Evolutionary conservation across 2,113 vertebrate genomes (phyloP), one percentile per base, ranked within the genome.

Genomic region (Pseudolaguvia tuberculata): DNA sequence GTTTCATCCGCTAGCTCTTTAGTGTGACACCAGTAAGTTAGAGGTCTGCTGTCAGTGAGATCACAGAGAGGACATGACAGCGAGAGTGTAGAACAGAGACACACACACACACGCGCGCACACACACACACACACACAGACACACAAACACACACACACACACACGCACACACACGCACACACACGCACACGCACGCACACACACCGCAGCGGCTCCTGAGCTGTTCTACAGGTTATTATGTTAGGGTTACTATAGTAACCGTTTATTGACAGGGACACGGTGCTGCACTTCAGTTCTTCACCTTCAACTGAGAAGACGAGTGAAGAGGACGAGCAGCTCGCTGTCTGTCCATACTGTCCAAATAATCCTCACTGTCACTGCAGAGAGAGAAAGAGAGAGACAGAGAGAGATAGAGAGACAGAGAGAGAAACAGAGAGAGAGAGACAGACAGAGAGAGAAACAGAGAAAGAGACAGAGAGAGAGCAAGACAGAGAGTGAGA

Each of bases 11-110:
- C 61, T 82, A 83, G 83, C 82, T 82, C 82, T 89, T 88, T 89
- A 85, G 83, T 87, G 86, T 88, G 88, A 88, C 88, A 88, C 85
- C 84, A 69, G 66, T 79, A 25, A 79, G 66, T 76, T 72, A 83
- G 84, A 81, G 80, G 78, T 56, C 71, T 77, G 80, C 81, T 88
- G 89, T 88, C 89, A 86, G 79, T 47, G 61, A 86, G 86, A 85
- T 88, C 83, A 79, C 82, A 74, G 78, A 81, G 82, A 85, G 84
- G 86, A 84, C 85, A 79, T 86, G 77, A 88, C 83, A 84, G 80
- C 70, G 39, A 48, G 21, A 66, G 42, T 48, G 42, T 20, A 42
- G 39, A 21, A 57, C 35, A 47, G 25, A 17, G 29, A 56, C 15
- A 35, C 48, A 56, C 56, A 42, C 57, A 23, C 27, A 15, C 45